phyloP scores from a whole-genome alignment of 2,797 vertebrate species.

The Salarias fasciatus region DNA sequence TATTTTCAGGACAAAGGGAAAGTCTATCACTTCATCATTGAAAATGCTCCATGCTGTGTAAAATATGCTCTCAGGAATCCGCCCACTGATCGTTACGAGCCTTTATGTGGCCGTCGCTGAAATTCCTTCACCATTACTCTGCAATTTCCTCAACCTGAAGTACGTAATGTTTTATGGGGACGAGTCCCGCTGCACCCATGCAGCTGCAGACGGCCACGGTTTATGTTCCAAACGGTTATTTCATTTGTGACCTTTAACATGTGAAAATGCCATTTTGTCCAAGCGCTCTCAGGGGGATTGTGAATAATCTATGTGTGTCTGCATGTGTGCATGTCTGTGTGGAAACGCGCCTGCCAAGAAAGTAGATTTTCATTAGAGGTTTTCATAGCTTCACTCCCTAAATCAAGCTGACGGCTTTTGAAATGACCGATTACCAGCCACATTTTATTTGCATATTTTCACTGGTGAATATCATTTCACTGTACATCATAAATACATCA shows the following conservation, averaged over 20 bases:
- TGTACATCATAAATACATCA: constrained; percentile 31
- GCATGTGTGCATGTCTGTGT: constrained; percentile 27
- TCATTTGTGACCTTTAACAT: constrained; percentile 72
- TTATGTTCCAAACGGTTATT: constrained; percentile 13
- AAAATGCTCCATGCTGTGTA: constrained; percentile 8
- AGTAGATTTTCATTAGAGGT: constrained; percentile 61
- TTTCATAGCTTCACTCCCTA: constrained; percentile 52
- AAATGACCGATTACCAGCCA: constrained; percentile 54
- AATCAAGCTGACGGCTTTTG: constrained; percentile 64
- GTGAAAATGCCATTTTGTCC: constrained; percentile 68
- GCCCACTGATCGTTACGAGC: constrained; percentile 27
- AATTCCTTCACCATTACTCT: constrained; percentile 34
- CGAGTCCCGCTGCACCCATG: constrained; percentile 24
- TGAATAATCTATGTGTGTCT: constrained; percentile 59
- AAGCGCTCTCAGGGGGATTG: constrained; percentile 53
- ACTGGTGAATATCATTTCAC: constrained; percentile 32
- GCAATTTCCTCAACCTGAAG: constrained; percentile 40
- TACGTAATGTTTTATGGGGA: constrained; percentile 40
- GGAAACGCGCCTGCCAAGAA: constrained; percentile 52
- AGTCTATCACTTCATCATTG: constrained; percentile 2
- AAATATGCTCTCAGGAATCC: constrained; percentile 21
- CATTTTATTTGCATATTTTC: constrained; percentile 58
- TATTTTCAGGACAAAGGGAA: neutral
- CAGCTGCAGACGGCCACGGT: neutral
- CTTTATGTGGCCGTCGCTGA: constrained; percentile 24